A percentile compares a stretch with the other conserved stretches of the same genome.
Evolutionary conservation across 2,888 invertebrate species (phyloP).

Genomic region (Odontothrips loti): DNA sequence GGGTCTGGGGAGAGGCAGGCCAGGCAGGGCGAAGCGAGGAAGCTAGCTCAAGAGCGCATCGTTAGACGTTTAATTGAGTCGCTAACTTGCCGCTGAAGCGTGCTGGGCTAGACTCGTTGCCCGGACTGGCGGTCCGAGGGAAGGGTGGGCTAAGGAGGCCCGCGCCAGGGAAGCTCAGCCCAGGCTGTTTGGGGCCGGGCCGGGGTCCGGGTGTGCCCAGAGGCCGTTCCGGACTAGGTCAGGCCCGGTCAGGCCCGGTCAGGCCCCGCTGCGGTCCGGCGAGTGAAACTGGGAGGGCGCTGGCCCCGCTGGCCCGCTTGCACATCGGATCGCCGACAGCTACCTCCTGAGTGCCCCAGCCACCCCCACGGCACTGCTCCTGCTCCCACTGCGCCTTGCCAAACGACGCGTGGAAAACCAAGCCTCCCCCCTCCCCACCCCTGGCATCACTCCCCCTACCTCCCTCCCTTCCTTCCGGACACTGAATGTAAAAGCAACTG

Average conservation of each 20-base stretch:
- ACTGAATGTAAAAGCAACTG: conserved; percentile 20
- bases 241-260: too few species aligned
- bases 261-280: too few species aligned
- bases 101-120: too few species aligned
- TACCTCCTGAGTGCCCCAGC: too few species aligned
- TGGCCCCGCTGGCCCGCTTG: too few species aligned
- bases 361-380: not conserved
- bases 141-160: too few species aligned
- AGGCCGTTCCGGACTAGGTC: too few species aligned
- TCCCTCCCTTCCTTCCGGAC: not conserved
- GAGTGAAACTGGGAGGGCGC: too few species aligned
- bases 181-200: too few species aligned
- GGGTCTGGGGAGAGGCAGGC: not conserved
- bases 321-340: too few species aligned
- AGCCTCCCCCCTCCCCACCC: not conserved
- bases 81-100: not conserved
- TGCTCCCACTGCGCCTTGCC: not conserved
- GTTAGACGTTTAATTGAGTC: conserved; percentile 25
- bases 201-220: too few species aligned
- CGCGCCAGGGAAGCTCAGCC: not conserved
- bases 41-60: not conserved
- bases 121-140: not conserved
- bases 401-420: not conserved
- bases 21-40: not conserved
- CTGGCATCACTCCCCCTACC: not conserved